Percentiles rank a stretch among this genome's conserved stretches.
These are phyloP conservation scores for Euspilapteryx auroguttella DNA, from an alignment of 2,888 invertebrate genomes.

Conservation along the genomic window DNA sequence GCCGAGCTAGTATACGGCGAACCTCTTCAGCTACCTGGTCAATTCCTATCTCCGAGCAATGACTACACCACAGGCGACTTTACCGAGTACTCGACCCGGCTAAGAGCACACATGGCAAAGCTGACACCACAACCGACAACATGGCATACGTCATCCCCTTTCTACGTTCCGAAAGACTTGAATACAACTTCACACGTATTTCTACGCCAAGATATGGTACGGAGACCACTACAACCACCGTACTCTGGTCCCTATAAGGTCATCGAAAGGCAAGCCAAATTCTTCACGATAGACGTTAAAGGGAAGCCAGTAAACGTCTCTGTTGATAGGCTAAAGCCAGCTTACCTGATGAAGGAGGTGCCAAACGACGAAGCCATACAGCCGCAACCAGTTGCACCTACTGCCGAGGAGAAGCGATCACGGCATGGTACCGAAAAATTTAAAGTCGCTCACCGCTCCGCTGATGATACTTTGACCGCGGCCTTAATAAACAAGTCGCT, in stretches of 20 bases:
- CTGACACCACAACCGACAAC: background rate
- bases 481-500: too few species aligned
- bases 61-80: background rate
- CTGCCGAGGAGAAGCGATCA: too few species aligned
- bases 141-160: background rate
- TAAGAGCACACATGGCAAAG: background rate
- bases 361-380: too few species aligned
- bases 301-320: constrained; percentile 2
- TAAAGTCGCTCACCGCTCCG: too few species aligned
- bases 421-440: too few species aligned
- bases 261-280: constrained; percentile 1
- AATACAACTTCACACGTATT: background rate
- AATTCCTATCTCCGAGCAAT: too few species aligned
- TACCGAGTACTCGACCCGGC: background rate
- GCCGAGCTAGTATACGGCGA: too few species aligned
- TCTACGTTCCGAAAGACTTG: background rate
- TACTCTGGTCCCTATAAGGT: constrained; percentile 8
- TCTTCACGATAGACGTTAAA: constrained; percentile 1
- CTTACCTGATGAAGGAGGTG: constrained; percentile 1
- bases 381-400: too few species aligned
- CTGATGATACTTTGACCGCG: too few species aligned
- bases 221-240: constrained; percentile 4
- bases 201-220: background rate
- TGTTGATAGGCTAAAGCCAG: constrained; percentile 3
- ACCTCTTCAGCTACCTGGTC: too few species aligned